A percentile compares a stretch with the other conserved stretches of the same genome.
These are phyloP conservation scores for Halichoerus grypus DNA, from an alignment of 2,113 vertebrate species.

Conservation along the genomic window DNA sequence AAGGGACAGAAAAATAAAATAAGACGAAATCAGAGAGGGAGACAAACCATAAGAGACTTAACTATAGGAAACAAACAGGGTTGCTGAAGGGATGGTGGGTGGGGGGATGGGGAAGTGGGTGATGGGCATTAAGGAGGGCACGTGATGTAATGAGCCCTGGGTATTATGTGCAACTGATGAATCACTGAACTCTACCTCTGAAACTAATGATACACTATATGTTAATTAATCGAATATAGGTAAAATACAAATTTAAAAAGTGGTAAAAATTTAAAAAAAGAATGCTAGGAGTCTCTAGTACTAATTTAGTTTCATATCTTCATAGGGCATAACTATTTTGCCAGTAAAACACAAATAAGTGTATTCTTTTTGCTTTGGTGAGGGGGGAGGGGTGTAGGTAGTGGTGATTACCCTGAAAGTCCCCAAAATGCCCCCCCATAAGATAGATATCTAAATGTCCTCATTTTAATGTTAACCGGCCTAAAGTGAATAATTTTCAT, in stretches of 20 bases:
- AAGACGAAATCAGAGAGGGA: neutral
- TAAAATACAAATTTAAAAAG: neutral
- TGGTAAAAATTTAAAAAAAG: constrained; percentile 44
- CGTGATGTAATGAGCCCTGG: neutral
- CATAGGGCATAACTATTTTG: neutral
- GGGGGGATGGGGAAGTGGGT: neutral
- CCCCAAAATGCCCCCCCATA: neutral
- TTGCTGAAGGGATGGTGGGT: neutral
- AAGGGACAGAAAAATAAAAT: neutral
- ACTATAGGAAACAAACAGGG: neutral
- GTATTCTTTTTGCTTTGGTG: neutral
- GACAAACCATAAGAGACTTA: neutral
- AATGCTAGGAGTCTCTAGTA: neutral
- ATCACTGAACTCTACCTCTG: neutral
- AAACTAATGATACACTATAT: neutral
- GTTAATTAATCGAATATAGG: neutral
- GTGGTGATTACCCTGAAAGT: neutral
- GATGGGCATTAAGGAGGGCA: neutral
- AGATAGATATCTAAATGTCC: neutral
- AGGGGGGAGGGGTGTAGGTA: neutral
- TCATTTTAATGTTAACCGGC: neutral
- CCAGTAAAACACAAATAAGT: neutral
- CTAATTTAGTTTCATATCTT: constrained; percentile 43
- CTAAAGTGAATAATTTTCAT: neutral
- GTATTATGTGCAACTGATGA: neutral